These are phyloP conservation scores for Phorcus lineatus DNA, from an alignment of 2,888 invertebrate species.

Conservation along the genomic window DNA sequence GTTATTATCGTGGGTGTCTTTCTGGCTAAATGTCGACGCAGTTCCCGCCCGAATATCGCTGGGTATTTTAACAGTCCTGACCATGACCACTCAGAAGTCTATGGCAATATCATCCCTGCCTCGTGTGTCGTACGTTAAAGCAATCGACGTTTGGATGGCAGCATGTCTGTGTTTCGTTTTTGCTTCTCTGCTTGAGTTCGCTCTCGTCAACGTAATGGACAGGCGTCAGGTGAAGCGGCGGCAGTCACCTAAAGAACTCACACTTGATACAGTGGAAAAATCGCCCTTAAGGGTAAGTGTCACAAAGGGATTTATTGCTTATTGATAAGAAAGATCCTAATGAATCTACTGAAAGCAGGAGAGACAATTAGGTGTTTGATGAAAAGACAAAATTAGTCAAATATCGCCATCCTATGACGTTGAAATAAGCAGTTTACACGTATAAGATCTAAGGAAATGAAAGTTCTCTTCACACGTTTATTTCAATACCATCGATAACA, in stretches of 20 bases:
- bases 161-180: conserved; percentile 63
- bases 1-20: conserved; percentile 64
- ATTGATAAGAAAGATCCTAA: too few species aligned
- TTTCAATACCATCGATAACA: too few species aligned
- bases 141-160: conserved; percentile 67
- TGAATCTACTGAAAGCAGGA: too few species aligned
- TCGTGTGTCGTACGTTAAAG: conserved; percentile 64
- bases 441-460: too few species aligned
- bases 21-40: conserved; percentile 64
- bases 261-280: conserved; percentile 8
- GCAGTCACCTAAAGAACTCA: neutral
- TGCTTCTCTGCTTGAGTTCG: conserved; percentile 58
- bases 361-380: too few species aligned
- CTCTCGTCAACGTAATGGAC: conserved; percentile 58
- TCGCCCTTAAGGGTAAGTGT: conserved; percentile 14
- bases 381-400: too few species aligned
- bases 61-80: conserved; percentile 59
- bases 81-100: conserved; percentile 59
- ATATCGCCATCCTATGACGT: too few species aligned
- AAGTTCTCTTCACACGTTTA: too few species aligned
- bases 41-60: conserved; percentile 61
- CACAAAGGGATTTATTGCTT: too few species aligned
- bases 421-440: too few species aligned
- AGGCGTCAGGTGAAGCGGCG: conserved; percentile 36
- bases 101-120: conserved; percentile 51